Percentiles rank a stretch among this genome's conserved stretches.
Conservation (phyloP, 2,797 vertebrate genomes). For the Pseudomugil tenellus region DNA sequence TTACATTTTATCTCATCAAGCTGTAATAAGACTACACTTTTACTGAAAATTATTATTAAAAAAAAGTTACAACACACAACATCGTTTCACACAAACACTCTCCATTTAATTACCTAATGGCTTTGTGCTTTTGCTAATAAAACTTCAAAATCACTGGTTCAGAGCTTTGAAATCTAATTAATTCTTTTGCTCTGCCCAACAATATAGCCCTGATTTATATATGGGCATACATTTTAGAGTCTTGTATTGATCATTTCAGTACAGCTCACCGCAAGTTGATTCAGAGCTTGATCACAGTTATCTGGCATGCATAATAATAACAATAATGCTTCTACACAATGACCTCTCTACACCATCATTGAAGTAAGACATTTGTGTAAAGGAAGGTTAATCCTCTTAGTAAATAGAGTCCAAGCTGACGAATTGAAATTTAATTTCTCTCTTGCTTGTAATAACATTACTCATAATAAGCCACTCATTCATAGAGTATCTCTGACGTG, state of each 20-base stretch:
- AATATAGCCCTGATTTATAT: slow-evolving; percentile 19
- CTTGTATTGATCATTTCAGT: background rate
- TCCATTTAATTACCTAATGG: slow-evolving; percentile 33
- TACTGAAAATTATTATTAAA: background rate
- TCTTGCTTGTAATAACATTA: slow-evolving; percentile 5
- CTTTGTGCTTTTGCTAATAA: slow-evolving; percentile 47
- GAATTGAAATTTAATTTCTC: slow-evolving; percentile 42
- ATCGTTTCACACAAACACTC: slow-evolving; percentile 32
- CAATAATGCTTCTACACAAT: slow-evolving; percentile 2
- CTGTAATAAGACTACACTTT: background rate
- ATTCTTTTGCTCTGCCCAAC: slow-evolving; percentile 35
- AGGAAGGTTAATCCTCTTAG: slow-evolving; percentile 51
- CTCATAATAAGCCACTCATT: slow-evolving; percentile 18
- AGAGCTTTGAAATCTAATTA: slow-evolving; percentile 54
- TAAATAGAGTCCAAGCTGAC: slow-evolving; percentile 32
- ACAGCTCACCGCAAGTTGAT: background rate
- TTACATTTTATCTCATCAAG: background rate
- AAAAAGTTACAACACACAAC: background rate
- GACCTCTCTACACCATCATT: slow-evolving; percentile 23
- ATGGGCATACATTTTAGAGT: background rate
- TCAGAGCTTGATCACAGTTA: slow-evolving; percentile 16
- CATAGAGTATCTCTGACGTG: slow-evolving; percentile 1
- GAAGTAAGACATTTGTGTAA: slow-evolving; percentile 19
- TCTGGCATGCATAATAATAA: slow-evolving; percentile 13
- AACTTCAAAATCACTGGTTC: slow-evolving; percentile 38